Evolutionary conservation across 2,888 invertebrate species (phyloP), one percentile per base, ranked within the genome.

Genomic region (Corbicula japonica): DNA sequence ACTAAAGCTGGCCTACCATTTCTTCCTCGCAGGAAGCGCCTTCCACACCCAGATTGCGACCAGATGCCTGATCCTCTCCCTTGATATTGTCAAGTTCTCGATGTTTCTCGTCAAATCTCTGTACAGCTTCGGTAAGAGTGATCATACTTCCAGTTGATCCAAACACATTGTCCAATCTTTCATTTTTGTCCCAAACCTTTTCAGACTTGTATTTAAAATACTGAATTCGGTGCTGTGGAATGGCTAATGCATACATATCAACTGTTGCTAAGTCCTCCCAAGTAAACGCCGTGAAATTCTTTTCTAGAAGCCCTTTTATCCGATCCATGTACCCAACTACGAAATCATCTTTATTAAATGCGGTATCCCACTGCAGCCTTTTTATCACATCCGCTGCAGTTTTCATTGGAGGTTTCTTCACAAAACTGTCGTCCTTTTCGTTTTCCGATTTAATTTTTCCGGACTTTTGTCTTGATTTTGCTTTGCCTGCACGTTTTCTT

Each of bases 191-290:
- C 94, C 94, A 94, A 5, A 94, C 93, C 61, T 91, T 93, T 21
- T 90, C 82, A 23, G 88, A 87, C 46, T 92, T 91, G 85, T 94
- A 94, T 78, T 94, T 94, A 85, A 94, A 94, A 83, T 94, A 94
- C 80, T 94, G 93, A 62, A 94, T 94, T 35, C 94, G 88, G 85
- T 94, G 94, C 81, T 94, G 93, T 0, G 94, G 94, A 28, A 94
- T 91, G 0, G 94, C 94, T 10, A 94, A 87, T 1, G 92, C 92
- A 68, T 91, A 90, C 48, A 93, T 91, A 70, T 94, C 94, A 18
- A 93, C 94, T 21, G 91, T 85, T 0, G 93, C 92, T 15, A 94
- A 86, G 77, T 94, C 93, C 66, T 93, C 94, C 94, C 94, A 94
- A n/a, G 92, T 92, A 76, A 94, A 94, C 1, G 91, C 90, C 2